Evolutionary conservation across 2,797 vertebrate species (phyloP), one percentile per base, ranked within the genome.

Genomic region (Phyllotis vaccarum): DNA sequence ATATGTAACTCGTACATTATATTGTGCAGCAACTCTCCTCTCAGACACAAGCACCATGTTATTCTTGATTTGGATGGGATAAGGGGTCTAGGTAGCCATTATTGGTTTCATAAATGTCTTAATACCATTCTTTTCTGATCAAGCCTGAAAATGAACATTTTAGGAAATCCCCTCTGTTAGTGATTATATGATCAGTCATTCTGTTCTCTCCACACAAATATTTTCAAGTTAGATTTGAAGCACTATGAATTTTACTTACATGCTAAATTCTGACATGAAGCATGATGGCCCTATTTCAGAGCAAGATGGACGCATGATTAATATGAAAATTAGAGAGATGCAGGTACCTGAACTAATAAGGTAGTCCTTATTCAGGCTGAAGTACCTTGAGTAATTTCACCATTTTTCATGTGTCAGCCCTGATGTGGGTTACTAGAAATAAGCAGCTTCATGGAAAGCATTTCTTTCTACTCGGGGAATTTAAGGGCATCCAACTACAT

Each of bases 261-360:
- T 98, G 98, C 99, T 99, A 98, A 98, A 98, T 98, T 98, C 98
- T 98, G 98, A 98, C 98, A 96, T 98, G 98, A 98, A 99, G 98
- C 98, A 98, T 97, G 98, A 98, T 98, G 96, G 97, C 98, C 98
- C 98, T 98, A 98, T 99, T 98, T 98, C 98, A 98, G 98, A 98
- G 97, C 97, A 98, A 99, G 99, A 99, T 98, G 98, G 99, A 98
- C 99, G 99, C 98, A 98, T 99, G 99, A 99, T 99, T 99, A 99
- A 99, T 99, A 99, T 99, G 98, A 99, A 99, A 99, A 99, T 99
- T 99, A 99, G 98, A 98, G 98, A 98, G 98, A 99, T 98, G 99
- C 99, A 99, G 99, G 99, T 99, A 99, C 99, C 99, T 99, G 99
- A 99, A 99, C 99, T 99, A 99, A 99, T 99, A 99, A 99, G 99